These are phyloP conservation scores for Oreochromis aureus DNA, from an alignment of 2,113 vertebrate species.

Conservation along the genomic window DNA sequence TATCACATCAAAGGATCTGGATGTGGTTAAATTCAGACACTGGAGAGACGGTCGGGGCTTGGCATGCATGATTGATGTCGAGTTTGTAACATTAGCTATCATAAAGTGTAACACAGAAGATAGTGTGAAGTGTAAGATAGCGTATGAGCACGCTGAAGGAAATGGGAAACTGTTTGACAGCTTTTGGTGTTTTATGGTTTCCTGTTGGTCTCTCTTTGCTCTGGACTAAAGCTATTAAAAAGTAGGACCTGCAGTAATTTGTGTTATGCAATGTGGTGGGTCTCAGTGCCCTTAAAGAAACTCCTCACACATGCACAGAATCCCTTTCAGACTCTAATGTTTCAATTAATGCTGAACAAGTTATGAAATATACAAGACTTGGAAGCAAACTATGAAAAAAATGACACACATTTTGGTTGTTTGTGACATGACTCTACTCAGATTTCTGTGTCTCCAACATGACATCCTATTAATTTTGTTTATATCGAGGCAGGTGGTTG, in stretches of 20 bases:
- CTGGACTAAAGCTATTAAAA: constrained; percentile 15
- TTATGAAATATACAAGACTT: constrained; percentile 58
- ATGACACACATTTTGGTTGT: constrained; percentile 55
- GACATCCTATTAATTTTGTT: constrained; percentile 69
- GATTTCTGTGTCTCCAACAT: constrained; percentile 58
- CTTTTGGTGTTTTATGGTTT: constrained; percentile 36
- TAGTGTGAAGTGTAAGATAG: constrained; percentile 42
- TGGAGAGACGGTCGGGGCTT: constrained; percentile 47
- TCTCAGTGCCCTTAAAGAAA: background rate
- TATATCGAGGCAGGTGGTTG: constrained; percentile 70
- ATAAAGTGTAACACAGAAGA: constrained; percentile 63
- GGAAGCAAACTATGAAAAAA: constrained; percentile 39
- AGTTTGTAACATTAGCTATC: constrained; percentile 65
- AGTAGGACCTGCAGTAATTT: constrained; percentile 7
- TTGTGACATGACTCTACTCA: constrained; percentile 45
- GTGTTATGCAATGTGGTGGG: constrained; percentile 31
- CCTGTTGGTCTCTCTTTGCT: constrained; percentile 22
- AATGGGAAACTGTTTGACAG: constrained; percentile 46
- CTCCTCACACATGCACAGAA: background rate
- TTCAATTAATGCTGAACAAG: constrained; percentile 68
- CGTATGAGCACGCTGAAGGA: constrained; percentile 29
- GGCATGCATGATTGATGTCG: constrained; percentile 69
- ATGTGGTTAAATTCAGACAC: constrained; percentile 63
- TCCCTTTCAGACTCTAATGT: constrained; percentile 39
- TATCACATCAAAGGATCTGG: constrained; percentile 68